Evolutionary conservation across 2,888 invertebrate genomes (phyloP).

Genomic region (Acrobeloides nanus): DNA sequence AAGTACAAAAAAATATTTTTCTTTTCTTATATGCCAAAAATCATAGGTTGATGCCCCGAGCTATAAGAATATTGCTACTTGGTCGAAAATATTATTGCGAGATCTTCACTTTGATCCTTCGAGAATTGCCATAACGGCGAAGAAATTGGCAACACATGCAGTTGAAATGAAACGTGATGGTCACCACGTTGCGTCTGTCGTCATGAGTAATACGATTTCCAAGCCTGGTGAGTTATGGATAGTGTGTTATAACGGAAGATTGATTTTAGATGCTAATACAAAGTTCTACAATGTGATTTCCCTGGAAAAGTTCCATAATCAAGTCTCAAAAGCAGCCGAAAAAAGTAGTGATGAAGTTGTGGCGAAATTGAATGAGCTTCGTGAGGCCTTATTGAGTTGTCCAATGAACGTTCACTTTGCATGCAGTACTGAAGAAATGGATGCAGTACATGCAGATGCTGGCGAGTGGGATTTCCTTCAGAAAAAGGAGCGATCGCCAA

Average conservation of each 20-base stretch:
- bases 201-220: constrained; percentile 6
- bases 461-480: too few species aligned
- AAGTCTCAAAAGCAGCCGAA: constrained; percentile 21
- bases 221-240: constrained; percentile 7
- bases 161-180: constrained; percentile 70
- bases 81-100: constrained; percentile 71
- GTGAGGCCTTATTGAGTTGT: constrained; percentile 26
- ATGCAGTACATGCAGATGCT: too few species aligned
- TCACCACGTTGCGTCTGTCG: constrained; percentile 59
- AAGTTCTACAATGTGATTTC: constrained; percentile 32
- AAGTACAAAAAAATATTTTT: background rate
- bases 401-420: constrained; percentile 41
- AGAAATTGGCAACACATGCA: constrained; percentile 74
- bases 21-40: background rate
- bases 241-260: background rate
- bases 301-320: constrained; percentile 36
- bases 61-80: constrained; percentile 49
- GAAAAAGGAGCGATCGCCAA: too few species aligned
- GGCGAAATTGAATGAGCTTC: constrained; percentile 30
- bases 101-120: constrained; percentile 68
- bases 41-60: background rate
- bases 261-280: constrained; percentile 36
- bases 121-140: constrained; percentile 66
- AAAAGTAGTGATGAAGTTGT: constrained; percentile 24
- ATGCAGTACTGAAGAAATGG: constrained; percentile 24